Conservation (phyloP, 2,113 vertebrate species). For the Cyanoramphus novaezelandiae region DNA sequence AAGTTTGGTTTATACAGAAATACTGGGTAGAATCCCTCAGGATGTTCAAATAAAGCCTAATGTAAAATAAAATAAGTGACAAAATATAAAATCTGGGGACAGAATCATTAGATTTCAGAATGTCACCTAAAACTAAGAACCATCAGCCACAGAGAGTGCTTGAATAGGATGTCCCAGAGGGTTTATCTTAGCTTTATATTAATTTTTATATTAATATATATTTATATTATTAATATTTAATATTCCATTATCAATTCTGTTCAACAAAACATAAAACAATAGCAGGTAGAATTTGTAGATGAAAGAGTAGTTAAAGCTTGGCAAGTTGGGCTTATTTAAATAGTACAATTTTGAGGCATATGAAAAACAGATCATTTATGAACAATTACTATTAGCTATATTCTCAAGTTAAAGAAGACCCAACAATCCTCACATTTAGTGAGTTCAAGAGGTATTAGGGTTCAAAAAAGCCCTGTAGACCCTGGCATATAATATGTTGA, state of each 20-base stretch:
- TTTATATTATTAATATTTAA: too few species aligned
- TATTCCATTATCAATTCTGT: neutral
- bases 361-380: neutral
- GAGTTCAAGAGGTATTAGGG: neutral
- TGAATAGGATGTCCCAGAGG: neutral
- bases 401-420: neutral
- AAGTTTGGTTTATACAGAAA: neutral
- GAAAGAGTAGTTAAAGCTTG: neutral
- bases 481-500: neutral
- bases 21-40: neutral
- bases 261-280: neutral
- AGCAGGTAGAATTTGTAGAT: neutral
- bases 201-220: too few species aligned
- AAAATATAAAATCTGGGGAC: neutral
- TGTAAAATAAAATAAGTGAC: neutral
- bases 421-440: neutral
- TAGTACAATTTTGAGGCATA: neutral
- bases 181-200: neutral
- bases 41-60: neutral
- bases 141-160: neutral
- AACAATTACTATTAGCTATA: neutral
- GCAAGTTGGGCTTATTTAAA: neutral
- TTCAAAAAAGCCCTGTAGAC: neutral
- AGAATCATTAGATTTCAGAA: neutral
- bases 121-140: neutral